Conservation (phyloP, 2,888 invertebrate genomes). For the Charanyca ferruginea region DNA sequence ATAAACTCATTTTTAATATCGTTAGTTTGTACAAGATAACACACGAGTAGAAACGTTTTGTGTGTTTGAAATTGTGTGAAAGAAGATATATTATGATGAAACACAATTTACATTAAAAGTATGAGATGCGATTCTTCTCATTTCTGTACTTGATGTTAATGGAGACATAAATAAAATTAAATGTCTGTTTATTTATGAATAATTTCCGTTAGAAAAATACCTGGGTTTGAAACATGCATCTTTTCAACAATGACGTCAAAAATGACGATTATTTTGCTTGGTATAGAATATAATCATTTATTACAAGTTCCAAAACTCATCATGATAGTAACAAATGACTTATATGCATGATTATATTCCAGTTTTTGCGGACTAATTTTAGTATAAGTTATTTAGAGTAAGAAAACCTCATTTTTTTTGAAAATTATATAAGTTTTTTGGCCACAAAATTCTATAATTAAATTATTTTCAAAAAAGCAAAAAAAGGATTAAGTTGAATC, state of each 20-base stretch:
- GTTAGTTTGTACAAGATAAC: neutral
- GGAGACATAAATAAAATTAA: slow-evolving; percentile 49
- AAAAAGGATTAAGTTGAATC: neutral
- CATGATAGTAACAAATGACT: too few relatives aligned
- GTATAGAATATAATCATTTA: too few relatives aligned
- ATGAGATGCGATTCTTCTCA: slow-evolving; percentile 33
- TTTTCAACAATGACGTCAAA: too few relatives aligned
- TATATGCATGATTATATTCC: too few relatives aligned
- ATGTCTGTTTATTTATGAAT: slow-evolving; percentile 40
- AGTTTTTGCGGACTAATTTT: too few relatives aligned
- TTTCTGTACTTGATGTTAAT: slow-evolving; percentile 46
- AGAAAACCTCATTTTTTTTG: too few relatives aligned
- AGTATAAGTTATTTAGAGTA: too few relatives aligned
- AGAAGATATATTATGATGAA: slow-evolving; percentile 19
- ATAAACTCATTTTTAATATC: too few relatives aligned
- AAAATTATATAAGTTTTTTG: too few relatives aligned
- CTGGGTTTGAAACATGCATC: slow-evolving; percentile 26
- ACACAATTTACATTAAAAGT: slow-evolving; percentile 22
- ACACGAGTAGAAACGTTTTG: slow-evolving; percentile 14
- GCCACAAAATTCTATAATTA: neutral
- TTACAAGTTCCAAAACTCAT: too few relatives aligned
- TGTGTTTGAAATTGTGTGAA: neutral
- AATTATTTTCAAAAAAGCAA: neutral
- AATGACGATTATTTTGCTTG: neutral
- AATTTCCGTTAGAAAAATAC: slow-evolving; percentile 36